Percentiles rank a stretch among this genome's conserved stretches.
Conservation (phyloP, 53 echinoderm and acorn worm genomes). For the Henricia sp. region DNA sequence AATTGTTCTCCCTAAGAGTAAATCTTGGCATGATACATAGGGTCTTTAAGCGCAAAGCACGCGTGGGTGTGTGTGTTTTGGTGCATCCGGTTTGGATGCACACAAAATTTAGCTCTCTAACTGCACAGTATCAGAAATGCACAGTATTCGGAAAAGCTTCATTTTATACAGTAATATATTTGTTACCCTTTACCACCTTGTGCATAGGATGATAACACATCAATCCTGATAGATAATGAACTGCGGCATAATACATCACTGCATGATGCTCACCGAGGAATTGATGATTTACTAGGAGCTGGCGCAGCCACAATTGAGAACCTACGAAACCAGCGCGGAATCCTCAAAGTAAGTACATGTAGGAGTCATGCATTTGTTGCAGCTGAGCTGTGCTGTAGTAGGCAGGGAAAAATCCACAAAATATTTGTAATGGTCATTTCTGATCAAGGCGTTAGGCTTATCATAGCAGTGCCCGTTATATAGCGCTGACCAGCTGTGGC, state of each 20-base stretch:
- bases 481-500: too few relatives aligned
- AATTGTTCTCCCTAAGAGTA: too few relatives aligned
- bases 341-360: slow-evolving; percentile 87
- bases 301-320: slow-evolving; percentile 82
- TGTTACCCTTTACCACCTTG: too few relatives aligned
- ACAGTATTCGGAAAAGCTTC: too few relatives aligned
- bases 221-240: slow-evolving; percentile 92
- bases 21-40: neutral
- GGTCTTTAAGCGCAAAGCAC: neutral
- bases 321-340: slow-evolving; percentile 79
- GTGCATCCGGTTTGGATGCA: slow-evolving; percentile 2
- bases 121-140: neutral
- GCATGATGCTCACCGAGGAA: slow-evolving; percentile 79
- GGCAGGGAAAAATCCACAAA: neutral
- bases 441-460: too few relatives aligned
- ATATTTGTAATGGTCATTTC: too few relatives aligned
- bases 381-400: neutral
- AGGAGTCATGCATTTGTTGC: neutral
- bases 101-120: too few relatives aligned
- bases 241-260: slow-evolving; percentile 89
- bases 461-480: too few relatives aligned
- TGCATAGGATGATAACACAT: slow-evolving; percentile 80
- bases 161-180: neutral
- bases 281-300: slow-evolving; percentile 83
- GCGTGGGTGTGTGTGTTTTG: neutral